A percentile compares a stretch with the other conserved stretches of the same genome.
Evolutionary conservation across 2,888 invertebrate species (phyloP).

Genomic region (Acanthosepion esculentum): DNA sequence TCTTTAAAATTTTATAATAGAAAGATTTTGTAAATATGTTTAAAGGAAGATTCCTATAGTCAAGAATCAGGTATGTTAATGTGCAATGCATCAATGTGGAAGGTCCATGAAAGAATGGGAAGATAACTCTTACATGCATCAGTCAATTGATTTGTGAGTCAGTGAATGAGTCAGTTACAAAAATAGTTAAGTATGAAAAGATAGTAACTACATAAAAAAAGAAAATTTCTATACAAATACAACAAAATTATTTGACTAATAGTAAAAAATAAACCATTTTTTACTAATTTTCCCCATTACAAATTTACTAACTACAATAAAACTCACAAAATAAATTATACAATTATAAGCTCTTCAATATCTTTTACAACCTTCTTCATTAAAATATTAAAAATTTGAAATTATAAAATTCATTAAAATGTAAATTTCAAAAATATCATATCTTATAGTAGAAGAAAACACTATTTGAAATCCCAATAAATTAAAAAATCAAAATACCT

Average conservation of each 20-base stretch:
- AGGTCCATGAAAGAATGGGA: neutral
- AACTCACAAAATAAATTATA: neutral
- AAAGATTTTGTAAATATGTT: neutral
- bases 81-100: slow-evolving; percentile 33
- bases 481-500: neutral
- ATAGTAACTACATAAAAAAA: neutral
- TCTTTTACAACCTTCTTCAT: neutral
- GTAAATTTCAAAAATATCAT: too few species aligned
- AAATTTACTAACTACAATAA: neutral
- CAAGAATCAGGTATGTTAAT: neutral
- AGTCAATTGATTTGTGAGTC: slow-evolving; percentile 24
- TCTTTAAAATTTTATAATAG: neutral
- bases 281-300: neutral
- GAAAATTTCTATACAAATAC: neutral
- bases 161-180: slow-evolving; percentile 4
- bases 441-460: neutral
- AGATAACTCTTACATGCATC: slow-evolving; percentile 18
- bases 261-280: neutral
- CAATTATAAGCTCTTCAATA: neutral
- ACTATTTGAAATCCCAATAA: neutral
- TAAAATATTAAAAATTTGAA: neutral
- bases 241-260: neutral
- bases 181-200: neutral
- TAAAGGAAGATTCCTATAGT: neutral
- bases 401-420: neutral